Conservation (phyloP, 2,888 invertebrate genomes). For the Aporophyla lueneburgensis region DNA sequence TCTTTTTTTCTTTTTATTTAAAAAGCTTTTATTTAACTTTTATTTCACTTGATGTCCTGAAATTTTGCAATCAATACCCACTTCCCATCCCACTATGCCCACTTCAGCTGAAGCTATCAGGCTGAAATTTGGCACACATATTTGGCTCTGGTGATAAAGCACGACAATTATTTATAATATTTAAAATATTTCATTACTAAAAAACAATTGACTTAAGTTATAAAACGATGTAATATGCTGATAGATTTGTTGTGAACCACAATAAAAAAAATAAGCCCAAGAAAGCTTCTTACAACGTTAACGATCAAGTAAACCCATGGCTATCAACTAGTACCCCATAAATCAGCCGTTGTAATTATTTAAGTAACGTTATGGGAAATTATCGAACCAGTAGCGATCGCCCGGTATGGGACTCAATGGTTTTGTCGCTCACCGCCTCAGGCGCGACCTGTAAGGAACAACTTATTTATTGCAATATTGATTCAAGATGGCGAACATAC, state of each 20-base stretch:
- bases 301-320: not conserved
- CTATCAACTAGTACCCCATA: not conserved
- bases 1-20: not conserved
- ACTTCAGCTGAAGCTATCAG: too few species aligned
- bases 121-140: too few species aligned
- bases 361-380: conserved; percentile 26
- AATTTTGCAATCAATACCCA: too few species aligned
- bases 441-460: conserved; percentile 9
- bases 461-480: conserved; percentile 34
- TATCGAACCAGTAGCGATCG: conserved; percentile 25
- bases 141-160: too few species aligned
- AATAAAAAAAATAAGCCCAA: not conserved
- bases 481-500: conserved; percentile 31
- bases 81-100: too few species aligned
- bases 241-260: not conserved
- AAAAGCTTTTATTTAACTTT: too few species aligned
- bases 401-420: not conserved
- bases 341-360: conserved; percentile 23
- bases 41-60: too few species aligned
- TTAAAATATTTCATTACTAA: too few species aligned
- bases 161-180: too few species aligned
- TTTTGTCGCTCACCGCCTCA: not conserved
- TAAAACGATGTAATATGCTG: not conserved
- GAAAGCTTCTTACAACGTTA: not conserved
- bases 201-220: not conserved